These are phyloP conservation scores for Patiria pectinifera DNA, from an alignment of 53 echinoderm and acorn worm species.

Conservation along the genomic window DNA sequence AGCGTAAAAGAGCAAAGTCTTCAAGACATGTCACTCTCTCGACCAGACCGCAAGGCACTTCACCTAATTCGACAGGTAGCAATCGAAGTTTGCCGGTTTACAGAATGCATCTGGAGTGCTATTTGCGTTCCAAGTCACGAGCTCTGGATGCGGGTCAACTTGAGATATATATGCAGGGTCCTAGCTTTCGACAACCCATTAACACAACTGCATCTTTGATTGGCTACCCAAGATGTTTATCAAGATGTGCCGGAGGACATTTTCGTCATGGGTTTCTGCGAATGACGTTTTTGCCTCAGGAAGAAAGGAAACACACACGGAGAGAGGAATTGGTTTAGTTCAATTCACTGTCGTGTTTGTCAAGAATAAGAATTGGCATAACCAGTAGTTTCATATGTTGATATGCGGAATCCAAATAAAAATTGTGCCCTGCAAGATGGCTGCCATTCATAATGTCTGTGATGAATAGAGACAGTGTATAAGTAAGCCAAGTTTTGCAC, in stretches of 20 bases:
- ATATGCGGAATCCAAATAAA: too few species aligned
- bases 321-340: not conserved
- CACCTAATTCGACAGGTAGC: not conserved
- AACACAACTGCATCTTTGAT: not conserved
- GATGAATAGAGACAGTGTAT: too few species aligned
- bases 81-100: constrained; percentile 32
- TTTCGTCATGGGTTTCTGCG: not conserved
- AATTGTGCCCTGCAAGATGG: too few species aligned
- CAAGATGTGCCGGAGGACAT: not conserved
- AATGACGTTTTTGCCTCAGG: not conserved
- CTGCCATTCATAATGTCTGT: too few species aligned
- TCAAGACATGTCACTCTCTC: not conserved
- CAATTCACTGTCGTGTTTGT: not conserved
- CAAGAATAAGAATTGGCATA: not conserved
- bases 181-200: not conserved
- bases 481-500: too few species aligned
- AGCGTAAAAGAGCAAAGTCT: not conserved
- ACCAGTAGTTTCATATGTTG: too few species aligned
- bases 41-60: not conserved
- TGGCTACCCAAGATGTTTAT: not conserved
- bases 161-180: not conserved
- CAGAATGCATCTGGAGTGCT: not conserved
- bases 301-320: not conserved
- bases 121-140: not conserved
- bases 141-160: not conserved